Evolutionary conservation across 2,113 vertebrate species (phyloP), one percentile per base, ranked within the genome.

Genomic region (Urocynchramus pylzowi): DNA sequence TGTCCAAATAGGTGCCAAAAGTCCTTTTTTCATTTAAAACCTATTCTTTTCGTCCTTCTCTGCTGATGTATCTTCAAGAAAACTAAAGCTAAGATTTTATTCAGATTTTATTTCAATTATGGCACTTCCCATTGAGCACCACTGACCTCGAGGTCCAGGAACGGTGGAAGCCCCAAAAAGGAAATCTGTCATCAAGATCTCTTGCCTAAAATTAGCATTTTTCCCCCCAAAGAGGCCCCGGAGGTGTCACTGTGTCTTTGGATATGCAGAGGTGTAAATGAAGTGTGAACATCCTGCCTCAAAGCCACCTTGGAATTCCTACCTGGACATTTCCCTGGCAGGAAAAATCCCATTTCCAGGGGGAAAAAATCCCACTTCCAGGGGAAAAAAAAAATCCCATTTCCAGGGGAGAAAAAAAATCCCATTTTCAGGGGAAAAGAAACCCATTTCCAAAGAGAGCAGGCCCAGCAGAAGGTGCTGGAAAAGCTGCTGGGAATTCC

Each of bases 141-240:
- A 2, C 15, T 1, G 30, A 35, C 19, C 35, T 15, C 15, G 9
- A n/a, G 37, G 2, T 2, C 23, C 37, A 35, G 54, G 35, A 57
- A 4, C 0, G 9, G 8, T 5, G 15, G 9, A 12, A 52, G 1
- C 3, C 10, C 27, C 52, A 7, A 22, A 61, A 76, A 86, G 88
- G 94, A 95, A 92, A 92, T 80, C 9, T 53, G 1, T 4, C 88
- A 57, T 74, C 47, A 64, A 41, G 47, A 77, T 2, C 50, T n/a
- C 20, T 57, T 27, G 41, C 75, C 82, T 78, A 33, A 77, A 89
- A 78, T 71, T 41, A 8, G 33, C 70, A 69, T 53, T 91, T 85
- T 52, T 53, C 1, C 1, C 5, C 42, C 24, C 59, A 64, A 50
- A 35, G 27, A 53, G n/a, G 30, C 75, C 30, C 28, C 10, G 7